Base-by-base conservation (phyloP, 1,140 invertebrate genomes). In the Agrypnia vestita region DNA sequence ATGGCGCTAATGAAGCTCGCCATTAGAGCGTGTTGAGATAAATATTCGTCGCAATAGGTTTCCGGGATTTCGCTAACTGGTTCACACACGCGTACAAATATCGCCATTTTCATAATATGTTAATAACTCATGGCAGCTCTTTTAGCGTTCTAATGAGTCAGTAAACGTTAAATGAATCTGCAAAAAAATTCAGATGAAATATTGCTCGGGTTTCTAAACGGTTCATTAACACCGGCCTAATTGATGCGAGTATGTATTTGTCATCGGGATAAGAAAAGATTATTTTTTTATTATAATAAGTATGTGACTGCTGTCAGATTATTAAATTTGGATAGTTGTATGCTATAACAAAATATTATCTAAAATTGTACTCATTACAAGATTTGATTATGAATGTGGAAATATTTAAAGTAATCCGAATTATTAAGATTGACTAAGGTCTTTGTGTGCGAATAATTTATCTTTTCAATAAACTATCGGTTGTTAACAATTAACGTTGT, bases 21-120 rank as follows among this genome's bases (percentile, higher is more conserved):
- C 53, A 56, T 74, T 59, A 56, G 51, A 59, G 51, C 51, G 25
- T 74, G 72, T 59, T 74, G 25, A 55, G 72, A 59, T 35, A 56
- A 71, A 74, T 72, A 47, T 56, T 55, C 10, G n/a, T 59, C 21
- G 51, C 53, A 9, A 15, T 13, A 49, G 46, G 46, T 74, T 74
- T 74, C 72, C 72, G 72, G 72, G 21, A 71, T 35, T 74, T 56
- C n/a, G 44, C 55, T 74, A 74, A 43, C 72, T 74, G 51, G 72
- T 59, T 43, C 72, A 56, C 13, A 74, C 46, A n/a, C 67, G 10
- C 46, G 67, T 51, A 53, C 67, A 51, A 71, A 71, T 51, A 49
- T 71, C 25, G 47, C 67, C 67, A 71, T 71, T 53, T 71, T 25
- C 62, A 67, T 15, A 67, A 43, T 64, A 13, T 21, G 67, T 46